Percentiles rank a stretch among this genome's conserved stretches.
phyloP scores from a whole-genome alignment of 2,113 vertebrate genomes.

The human (Homo sapiens) region GRCh38 chr6:35359501-35360000 shows the following conservation, averaged over 20 bases:
- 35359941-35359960: neutral
- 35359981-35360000: conserved; percentile 45
- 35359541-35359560: neutral
- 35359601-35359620: neutral
- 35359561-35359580: neutral
- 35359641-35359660: neutral
- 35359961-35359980: neutral
- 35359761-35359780: neutral
- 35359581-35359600: neutral
- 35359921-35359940: neutral
- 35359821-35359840: neutral
- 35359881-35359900: conserved; percentile 9
- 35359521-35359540: neutral
- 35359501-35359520: neutral
- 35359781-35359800: neutral
- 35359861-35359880: neutral
- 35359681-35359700: too few species aligned
- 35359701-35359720: too few species aligned
- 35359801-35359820: neutral
- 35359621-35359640: neutral
- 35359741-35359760: too few species aligned
- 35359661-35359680: too few species aligned
- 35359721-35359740: too few species aligned
- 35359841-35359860: neutral
- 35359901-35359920: neutral